Evolutionary conservation across 2,113 vertebrate genomes (phyloP).

Genomic region (Phoxinus phoxinus): DNA sequence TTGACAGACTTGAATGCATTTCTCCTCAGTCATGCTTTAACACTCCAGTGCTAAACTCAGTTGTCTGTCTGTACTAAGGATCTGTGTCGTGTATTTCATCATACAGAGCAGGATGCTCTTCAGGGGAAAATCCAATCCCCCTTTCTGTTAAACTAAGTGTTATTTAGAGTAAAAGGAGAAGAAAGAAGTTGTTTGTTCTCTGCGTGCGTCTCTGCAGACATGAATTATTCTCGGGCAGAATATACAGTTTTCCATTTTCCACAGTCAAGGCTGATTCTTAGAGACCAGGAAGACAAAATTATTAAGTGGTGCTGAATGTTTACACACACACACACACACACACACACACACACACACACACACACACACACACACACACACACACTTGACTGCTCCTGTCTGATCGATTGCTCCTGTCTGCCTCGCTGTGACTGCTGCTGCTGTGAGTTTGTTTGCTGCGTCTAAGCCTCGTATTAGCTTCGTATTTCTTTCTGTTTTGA

Average conservation of each 20-base stretch:
- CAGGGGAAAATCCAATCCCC: neutral
- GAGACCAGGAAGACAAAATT: neutral
- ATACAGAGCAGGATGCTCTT: neutral
- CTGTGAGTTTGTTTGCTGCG: too few species aligned
- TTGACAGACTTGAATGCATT: neutral
- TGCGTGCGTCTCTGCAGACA: slow-evolving; percentile 12
- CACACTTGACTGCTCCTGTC: too few species aligned
- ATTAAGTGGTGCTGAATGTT: neutral
- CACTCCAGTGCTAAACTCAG: neutral
- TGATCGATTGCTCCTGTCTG: too few species aligned
- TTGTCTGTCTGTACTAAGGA: neutral
- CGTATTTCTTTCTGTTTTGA: too few species aligned
- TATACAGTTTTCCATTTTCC: neutral
- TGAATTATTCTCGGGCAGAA: slow-evolving; percentile 26
- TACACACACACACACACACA: too few species aligned
- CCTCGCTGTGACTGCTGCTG: too few species aligned
- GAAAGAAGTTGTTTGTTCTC: slow-evolving; percentile 13
- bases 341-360: too few species aligned
- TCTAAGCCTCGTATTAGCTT: too few species aligned
- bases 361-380: too few species aligned
- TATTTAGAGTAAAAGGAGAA: slow-evolving; percentile 2
- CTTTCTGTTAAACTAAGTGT: neutral
- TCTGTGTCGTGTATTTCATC: slow-evolving; percentile 13
- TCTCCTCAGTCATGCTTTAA: neutral
- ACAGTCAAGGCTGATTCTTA: slow-evolving; percentile 14